Evolutionary conservation across 2,888 invertebrate species (phyloP), one percentile per base, ranked within the genome.

Genomic region (Mythimna impura): DNA sequence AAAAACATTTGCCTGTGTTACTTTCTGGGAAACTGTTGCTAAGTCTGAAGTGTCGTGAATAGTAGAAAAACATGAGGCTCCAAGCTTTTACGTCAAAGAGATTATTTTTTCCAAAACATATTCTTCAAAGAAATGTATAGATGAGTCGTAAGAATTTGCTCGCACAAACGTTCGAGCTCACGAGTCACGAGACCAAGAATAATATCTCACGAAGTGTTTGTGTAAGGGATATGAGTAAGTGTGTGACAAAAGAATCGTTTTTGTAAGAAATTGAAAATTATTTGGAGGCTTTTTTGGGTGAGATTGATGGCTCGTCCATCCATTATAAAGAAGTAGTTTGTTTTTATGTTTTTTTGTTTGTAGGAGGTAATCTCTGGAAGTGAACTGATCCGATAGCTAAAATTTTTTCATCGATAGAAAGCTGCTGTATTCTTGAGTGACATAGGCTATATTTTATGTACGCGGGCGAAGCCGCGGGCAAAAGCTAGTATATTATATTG

Each of bases 141-240:
- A 34, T 20, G 20, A 9, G 7, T 9, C 47, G 67, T 50, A 14
- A 50, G 47, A 67, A 63, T 60, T 63, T 10, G 54, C 10, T 52
- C 34, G 25, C 76, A 34, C 25, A 63, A 52, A 52, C 57, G 47
- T 52, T 43, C 10, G 17, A 62, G 80, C 67, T 75, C 47, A 55
- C 55, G n/a, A 76, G 20, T 75, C 47, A 55, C 55, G n/a, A 67
- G 20, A 65, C 43, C 57, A 58, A 76, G 64, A 70, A 70, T 65
- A 81, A 76, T 76, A 76, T 81, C 69, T 54, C 40, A 40, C 68
- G 6, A 34, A 69, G 70, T 77, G 71, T 79, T 79, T 81, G 81
- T 71, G 22, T 66, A 71, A 71, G 52, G 52, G 60, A 81, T 81
- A 71, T 58, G 57, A 66, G 57, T 65, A 50, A 81, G 71, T 81